Evolutionary conservation across 2,797 vertebrate species (phyloP).

Genomic region (Coregonus sp.): DNA sequence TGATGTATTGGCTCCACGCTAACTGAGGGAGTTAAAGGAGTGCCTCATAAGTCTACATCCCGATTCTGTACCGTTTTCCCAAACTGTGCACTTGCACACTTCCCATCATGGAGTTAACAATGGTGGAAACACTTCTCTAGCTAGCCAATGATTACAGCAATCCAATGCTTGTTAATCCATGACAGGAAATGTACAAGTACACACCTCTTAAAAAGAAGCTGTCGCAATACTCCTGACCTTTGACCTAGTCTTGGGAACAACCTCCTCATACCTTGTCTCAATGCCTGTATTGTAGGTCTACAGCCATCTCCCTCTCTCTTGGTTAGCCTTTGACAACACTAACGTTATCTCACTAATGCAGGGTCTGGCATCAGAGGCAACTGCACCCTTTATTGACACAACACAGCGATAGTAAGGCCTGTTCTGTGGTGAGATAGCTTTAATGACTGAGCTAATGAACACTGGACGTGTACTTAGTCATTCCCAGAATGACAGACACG

Average conservation of each 20-base stretch:
- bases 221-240: slow-evolving; percentile 43
- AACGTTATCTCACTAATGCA: slow-evolving; percentile 36
- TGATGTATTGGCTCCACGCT: background rate
- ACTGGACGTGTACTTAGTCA: slow-evolving; percentile 51
- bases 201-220: no score
- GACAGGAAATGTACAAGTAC: no score
- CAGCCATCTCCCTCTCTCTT: slow-evolving; percentile 17
- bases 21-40: no score
- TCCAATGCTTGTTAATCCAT: no score
- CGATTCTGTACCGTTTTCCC: no score
- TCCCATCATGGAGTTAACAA: no score
- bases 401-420: slow-evolving; percentile 58
- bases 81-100: no score
- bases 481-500: slow-evolving; percentile 38
- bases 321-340: slow-evolving; percentile 51
- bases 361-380: slow-evolving; percentile 20
- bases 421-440: slow-evolving; percentile 59
- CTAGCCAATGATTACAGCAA: no score
- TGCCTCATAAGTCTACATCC: no score
- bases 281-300: background rate
- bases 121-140: no score
- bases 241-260: slow-evolving; percentile 43
- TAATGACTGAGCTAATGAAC: slow-evolving; percentile 47
- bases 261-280: background rate
- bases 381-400: slow-evolving; percentile 32